Evolutionary conservation across 2,113 vertebrate genomes (phyloP).

Genomic region (Acinonyx jubatus): DNA sequence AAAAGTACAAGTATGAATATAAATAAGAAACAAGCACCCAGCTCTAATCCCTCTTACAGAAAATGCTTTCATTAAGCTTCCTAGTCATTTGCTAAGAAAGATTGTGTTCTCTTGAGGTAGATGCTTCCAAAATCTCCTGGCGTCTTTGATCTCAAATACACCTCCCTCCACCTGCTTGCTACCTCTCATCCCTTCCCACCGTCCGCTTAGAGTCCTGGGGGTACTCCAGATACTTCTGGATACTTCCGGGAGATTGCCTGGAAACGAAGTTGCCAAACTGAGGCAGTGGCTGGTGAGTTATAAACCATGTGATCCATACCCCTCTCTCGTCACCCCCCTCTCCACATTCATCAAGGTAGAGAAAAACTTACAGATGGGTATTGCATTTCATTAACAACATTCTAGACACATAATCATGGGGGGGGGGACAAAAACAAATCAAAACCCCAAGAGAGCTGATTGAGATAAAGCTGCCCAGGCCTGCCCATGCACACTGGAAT

Average conservation of each 20-base stretch:
- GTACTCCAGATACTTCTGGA: background rate
- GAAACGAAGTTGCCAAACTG: background rate
- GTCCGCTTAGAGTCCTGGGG: background rate
- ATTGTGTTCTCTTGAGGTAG: rapidly evolving
- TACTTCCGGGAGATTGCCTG: too few relatives aligned
- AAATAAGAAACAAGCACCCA: rapidly evolving
- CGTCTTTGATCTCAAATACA: background rate
- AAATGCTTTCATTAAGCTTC: background rate
- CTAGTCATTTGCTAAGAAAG: too few relatives aligned
- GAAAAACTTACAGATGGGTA: background rate
- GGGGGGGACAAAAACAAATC: background rate
- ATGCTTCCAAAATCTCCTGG: background rate
- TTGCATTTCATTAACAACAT: background rate
- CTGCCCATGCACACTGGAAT: background rate
- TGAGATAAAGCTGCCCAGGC: background rate
- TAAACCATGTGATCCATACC: rapidly evolving
- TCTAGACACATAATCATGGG: background rate
- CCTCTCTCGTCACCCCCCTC: background rate
- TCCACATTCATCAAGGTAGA: background rate
- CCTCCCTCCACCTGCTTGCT: rapidly evolving
- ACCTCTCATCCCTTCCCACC: background rate
- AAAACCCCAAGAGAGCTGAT: background rate
- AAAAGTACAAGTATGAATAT: background rate
- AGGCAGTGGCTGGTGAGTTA: rapidly evolving
- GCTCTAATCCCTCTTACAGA: background rate